phyloP scores from a whole-genome alignment of 2,888 invertebrate genomes.

The Orthosia gracilis region DNA sequence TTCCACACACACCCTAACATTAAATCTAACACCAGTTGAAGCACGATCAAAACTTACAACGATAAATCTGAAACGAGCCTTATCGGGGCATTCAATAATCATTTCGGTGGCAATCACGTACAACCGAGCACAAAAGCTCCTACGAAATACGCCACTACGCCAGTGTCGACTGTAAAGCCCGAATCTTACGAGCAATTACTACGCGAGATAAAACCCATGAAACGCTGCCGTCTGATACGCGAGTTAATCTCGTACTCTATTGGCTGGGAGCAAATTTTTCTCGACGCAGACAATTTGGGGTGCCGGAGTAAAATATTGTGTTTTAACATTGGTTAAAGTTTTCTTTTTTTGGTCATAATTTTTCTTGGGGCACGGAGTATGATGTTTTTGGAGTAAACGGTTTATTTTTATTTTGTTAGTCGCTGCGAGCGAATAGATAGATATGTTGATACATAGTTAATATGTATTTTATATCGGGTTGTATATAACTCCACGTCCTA shows the following conservation, averaged over 20 bases:
- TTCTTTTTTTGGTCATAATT: slow-evolving; percentile 21
- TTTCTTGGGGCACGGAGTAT: slow-evolving; percentile 23
- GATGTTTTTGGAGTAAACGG: slow-evolving; percentile 1
- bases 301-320: slow-evolving; percentile 51
- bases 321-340: slow-evolving; percentile 47
- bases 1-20: slow-evolving; percentile 39
- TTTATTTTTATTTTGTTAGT: slow-evolving; percentile 7
- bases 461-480: no score
- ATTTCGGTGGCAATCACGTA: slow-evolving; percentile 77
- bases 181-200: slow-evolving; percentile 86
- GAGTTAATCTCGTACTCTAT: slow-evolving; percentile 73
- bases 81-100: slow-evolving; percentile 77
- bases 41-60: slow-evolving; percentile 65
- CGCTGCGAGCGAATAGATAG: no score
- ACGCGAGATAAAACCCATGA: slow-evolving; percentile 82
- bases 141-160: slow-evolving; percentile 75
- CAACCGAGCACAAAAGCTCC: slow-evolving; percentile 76
- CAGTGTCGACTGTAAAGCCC: slow-evolving; percentile 78
- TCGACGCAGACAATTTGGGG: slow-evolving; percentile 63
- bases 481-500: no score
- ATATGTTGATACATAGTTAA: no score
- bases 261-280: slow-evolving; percentile 71
- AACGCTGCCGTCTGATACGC: slow-evolving; percentile 75
- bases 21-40: slow-evolving; percentile 58
- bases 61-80: slow-evolving; percentile 68